Base-by-base conservation (phyloP, 2,888 invertebrate genomes). In the Cylindroiulus punctatus region DNA sequence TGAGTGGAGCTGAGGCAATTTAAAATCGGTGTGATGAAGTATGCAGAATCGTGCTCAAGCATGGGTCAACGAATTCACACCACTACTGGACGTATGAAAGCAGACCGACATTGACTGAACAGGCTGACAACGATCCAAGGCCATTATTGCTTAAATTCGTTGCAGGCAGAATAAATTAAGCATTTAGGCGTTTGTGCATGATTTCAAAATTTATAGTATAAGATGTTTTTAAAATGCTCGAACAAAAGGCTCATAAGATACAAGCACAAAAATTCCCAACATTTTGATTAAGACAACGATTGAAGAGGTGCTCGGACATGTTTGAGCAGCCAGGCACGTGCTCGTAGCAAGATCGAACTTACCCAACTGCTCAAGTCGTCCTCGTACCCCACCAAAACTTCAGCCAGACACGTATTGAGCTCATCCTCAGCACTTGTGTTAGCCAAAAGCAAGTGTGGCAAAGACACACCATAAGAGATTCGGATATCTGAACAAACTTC, bases 1-100 rank as follows among this genome's bases (percentile, higher is more conserved):
- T 76, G 76, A 76, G 76, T 30, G 52, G 76, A 76, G 76, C 76
- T 76, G 76, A 76, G 30, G 76, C 76, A 76, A 12, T 76, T 76
- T 30, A 30, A 30, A 30, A 76, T 57, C 76, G 76, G 76, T 76
- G 30, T 30, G 76, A 2, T 76, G 3, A 30, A 76, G 76, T 76
- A 76, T 76, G 76, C 76, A 76, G 30, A 12, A 10, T 76, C 26
- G 76, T 76, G 76, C 76, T 76, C 10, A 76, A 76, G 30, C 76
- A 76, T 76, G 76, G 76, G 30, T 76, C 30, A 76, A 76, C 76
- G 17, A 30, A 30, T 76, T 30, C 76, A 76, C 76, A 76, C 12
- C 76, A 76, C 76, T 76, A 14, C 1, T 76, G n/a, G n/a, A 52
- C 52, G 52, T 52, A 52, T 52, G 52, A 52, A 52, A 52, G 52